Conservation (phyloP, 2,888 invertebrate species). For the Chymomyza fuscimana region DNA sequence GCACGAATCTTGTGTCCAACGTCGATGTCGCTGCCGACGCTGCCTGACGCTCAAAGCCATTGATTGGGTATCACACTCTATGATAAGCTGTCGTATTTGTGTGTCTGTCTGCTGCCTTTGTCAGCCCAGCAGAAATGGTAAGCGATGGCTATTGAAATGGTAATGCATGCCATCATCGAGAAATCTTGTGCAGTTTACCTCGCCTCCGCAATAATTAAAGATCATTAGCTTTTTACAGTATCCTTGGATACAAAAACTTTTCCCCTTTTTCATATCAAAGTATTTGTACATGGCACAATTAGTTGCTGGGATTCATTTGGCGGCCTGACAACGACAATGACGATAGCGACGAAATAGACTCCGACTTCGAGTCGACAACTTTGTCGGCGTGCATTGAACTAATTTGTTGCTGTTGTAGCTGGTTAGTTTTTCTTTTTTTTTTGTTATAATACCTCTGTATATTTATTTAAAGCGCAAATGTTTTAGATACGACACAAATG, state of each 20-base stretch:
- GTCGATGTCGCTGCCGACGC: slow-evolving; percentile 6
- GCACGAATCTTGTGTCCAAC: slow-evolving; percentile 2
- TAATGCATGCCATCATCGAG: neutral
- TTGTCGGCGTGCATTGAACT: slow-evolving; percentile 64
- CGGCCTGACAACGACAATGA: slow-evolving; percentile 1
- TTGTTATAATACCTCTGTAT: slow-evolving; percentile 70
- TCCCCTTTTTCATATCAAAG: neutral
- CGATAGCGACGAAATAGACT: slow-evolving; percentile 6
- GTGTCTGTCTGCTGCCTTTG: neutral
- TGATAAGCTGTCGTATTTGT: neutral
- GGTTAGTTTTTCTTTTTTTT: slow-evolving; percentile 47
- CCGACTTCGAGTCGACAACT: neutral
- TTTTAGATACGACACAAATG: slow-evolving; percentile 72
- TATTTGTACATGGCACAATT: neutral
- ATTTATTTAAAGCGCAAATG: slow-evolving; percentile 74
- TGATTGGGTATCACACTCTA: neutral
- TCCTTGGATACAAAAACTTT: neutral
- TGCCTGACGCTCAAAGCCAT: neutral
- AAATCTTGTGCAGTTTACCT: neutral
- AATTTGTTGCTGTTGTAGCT: slow-evolving; percentile 51
- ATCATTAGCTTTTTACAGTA: neutral
- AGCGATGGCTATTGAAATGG: neutral
- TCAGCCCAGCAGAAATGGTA: neutral
- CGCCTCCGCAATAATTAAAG: too few species aligned
- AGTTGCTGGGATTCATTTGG: too few species aligned